Percentiles rank a stretch among this genome's conserved stretches.
These are phyloP conservation scores for Plecotus auritus DNA, from an alignment of 2,113 vertebrate species.

Conservation along the genomic window DNA sequence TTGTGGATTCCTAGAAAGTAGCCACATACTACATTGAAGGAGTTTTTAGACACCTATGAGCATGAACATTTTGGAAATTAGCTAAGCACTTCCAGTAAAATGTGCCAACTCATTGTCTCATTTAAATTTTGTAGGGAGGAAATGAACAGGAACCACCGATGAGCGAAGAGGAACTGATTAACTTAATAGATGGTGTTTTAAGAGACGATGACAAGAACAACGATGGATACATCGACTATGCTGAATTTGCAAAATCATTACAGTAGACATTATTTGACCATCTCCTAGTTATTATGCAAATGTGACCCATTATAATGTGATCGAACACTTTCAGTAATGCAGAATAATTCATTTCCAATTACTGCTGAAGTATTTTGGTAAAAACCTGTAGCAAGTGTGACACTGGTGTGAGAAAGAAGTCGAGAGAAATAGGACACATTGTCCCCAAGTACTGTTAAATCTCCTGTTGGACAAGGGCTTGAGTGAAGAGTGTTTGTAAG, in stretches of 20 bases:
- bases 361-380: slow-evolving; percentile 48
- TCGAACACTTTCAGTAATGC: slow-evolving; percentile 46
- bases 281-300: slow-evolving; percentile 55
- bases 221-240: slow-evolving; percentile 97
- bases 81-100: background rate
- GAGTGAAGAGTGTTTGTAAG: background rate
- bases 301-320: slow-evolving; percentile 80
- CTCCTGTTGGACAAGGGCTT: background rate
- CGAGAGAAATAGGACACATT: background rate
- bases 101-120: background rate
- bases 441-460: background rate
- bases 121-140: slow-evolving; percentile 82
- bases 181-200: slow-evolving; percentile 93
- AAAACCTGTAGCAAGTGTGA: slow-evolving; percentile 43
- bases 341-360: slow-evolving; percentile 34
- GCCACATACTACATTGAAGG: background rate
- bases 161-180: slow-evolving; percentile 93
- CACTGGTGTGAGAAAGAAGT: slow-evolving; percentile 52
- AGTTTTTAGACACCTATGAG: background rate
- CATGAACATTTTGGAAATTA: background rate
- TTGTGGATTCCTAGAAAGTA: background rate
- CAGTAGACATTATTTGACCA: slow-evolving; percentile 78
- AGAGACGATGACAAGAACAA: slow-evolving; percentile 96
- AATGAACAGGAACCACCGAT: slow-evolving; percentile 85
- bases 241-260: slow-evolving; percentile 96